phyloP scores from a whole-genome alignment of 2,113 vertebrate genomes.

The Mystacornis crossleyi region DNA sequence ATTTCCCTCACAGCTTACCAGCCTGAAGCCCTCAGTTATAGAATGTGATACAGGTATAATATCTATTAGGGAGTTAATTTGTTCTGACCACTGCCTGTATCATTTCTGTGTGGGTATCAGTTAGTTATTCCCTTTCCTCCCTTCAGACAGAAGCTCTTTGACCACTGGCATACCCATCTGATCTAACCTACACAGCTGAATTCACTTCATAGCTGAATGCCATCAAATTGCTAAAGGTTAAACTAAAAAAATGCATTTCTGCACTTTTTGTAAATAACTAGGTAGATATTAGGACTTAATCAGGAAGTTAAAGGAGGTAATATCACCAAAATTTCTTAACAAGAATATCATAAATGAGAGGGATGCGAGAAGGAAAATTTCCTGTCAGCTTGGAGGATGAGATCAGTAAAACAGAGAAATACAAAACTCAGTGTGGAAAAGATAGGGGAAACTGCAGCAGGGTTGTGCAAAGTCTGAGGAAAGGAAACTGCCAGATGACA shows the following conservation, averaged over 20 bases:
- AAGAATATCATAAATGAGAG: neutral
- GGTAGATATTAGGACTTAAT: neutral
- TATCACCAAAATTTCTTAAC: neutral
- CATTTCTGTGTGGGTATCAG: neutral
- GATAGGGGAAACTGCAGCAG: neutral
- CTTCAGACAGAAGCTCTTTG: neutral
- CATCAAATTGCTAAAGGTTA: neutral
- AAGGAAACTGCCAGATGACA: neutral
- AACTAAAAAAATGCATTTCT: neutral
- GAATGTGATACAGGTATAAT: neutral
- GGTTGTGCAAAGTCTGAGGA: neutral
- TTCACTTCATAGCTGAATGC: neutral
- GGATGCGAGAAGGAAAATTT: neutral
- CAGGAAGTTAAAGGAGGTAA: neutral
- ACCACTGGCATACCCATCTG: neutral
- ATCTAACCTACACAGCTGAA: neutral
- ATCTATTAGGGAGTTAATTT: neutral
- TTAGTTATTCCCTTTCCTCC: neutral
- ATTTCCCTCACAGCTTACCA: neutral
- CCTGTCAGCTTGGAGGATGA: neutral
- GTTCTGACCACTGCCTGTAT: neutral
- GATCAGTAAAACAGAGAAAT: neutral
- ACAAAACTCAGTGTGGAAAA: neutral
- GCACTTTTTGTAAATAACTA: neutral
- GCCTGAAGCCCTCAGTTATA: neutral